Evolutionary conservation across 2,113 vertebrate genomes (phyloP).

Genomic region (Syngnathoides biaculeatus): DNA sequence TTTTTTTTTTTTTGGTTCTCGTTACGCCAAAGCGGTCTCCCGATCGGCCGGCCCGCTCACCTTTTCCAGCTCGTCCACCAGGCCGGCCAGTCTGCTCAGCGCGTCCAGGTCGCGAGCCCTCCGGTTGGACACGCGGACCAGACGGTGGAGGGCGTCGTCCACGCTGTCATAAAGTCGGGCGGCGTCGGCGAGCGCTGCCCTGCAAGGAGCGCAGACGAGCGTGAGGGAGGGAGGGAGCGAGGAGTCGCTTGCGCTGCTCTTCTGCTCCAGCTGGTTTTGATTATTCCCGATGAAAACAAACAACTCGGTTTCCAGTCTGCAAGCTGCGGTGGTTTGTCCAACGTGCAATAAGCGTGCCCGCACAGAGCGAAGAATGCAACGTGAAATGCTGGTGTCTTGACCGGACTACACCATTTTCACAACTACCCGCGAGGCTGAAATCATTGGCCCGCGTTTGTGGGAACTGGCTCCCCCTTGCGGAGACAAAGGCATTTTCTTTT

Average conservation of each 20-base stretch:
- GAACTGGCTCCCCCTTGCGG: too few species aligned
- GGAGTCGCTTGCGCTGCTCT: background rate
- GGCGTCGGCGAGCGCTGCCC: constrained; percentile 72
- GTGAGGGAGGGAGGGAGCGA: background rate
- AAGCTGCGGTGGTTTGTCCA: background rate
- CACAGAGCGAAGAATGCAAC: background rate
- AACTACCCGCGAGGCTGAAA: too few species aligned
- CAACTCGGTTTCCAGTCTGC: constrained; percentile 11
- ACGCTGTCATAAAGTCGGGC: constrained; percentile 78
- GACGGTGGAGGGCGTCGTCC: constrained; percentile 84
- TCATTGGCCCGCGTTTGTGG: too few species aligned
- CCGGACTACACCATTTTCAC: too few species aligned
- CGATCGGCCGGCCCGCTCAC: constrained; percentile 45
- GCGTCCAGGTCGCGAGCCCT: constrained; percentile 77
- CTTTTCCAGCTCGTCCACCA: constrained; percentile 73
- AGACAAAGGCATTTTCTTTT: too few species aligned
- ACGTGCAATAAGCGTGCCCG: background rate
- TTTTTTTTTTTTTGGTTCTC: too few species aligned
- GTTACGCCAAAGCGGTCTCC: background rate
- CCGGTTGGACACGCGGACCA: constrained; percentile 83
- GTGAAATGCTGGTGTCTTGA: background rate
- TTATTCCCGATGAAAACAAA: constrained; percentile 17
- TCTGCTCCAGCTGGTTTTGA: constrained; percentile 17
- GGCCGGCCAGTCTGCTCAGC: constrained; percentile 62
- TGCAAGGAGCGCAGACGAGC: constrained; percentile 29